Conservation (phyloP, 2,888 invertebrate genomes). For the Ommatoiulus sabulosus region DNA sequence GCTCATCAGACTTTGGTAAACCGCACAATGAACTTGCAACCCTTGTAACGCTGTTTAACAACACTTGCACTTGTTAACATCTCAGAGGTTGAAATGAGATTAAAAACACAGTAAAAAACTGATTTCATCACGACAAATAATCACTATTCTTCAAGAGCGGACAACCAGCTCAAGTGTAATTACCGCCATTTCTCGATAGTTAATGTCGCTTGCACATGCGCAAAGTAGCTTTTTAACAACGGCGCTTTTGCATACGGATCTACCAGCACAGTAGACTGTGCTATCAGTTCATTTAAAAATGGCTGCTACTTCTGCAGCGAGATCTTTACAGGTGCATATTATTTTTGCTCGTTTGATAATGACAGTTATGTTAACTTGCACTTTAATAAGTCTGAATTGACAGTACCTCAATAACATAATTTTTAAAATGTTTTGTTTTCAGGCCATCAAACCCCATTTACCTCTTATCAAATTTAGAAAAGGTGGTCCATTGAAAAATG, state of each 20-base stretch:
- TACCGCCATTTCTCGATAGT: neutral
- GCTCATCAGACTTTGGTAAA: no score
- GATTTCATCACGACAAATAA: no score
- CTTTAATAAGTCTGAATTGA: neutral
- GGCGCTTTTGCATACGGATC: neutral
- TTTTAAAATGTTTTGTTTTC: neutral
- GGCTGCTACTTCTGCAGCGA: neutral
- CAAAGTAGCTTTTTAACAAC: neutral
- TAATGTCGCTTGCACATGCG: neutral
- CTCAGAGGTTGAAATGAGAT: no score
- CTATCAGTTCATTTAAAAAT: neutral
- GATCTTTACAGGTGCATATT: neutral
- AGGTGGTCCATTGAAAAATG: constrained; percentile 25
- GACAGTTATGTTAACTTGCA: neutral
- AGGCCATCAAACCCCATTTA: constrained; percentile 45
- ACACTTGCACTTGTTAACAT: no score
- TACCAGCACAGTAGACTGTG: neutral
- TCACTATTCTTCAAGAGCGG: neutral
- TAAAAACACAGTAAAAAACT: no score
- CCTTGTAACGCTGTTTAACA: no score
- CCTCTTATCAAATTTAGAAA: constrained; percentile 51
- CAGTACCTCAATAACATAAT: neutral
- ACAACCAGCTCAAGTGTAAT: neutral
- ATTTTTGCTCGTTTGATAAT: neutral
- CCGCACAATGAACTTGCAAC: no score